These are phyloP conservation scores for Dendrolimus houi DNA, from an alignment of 2,888 invertebrate genomes.

Conservation along the genomic window DNA sequence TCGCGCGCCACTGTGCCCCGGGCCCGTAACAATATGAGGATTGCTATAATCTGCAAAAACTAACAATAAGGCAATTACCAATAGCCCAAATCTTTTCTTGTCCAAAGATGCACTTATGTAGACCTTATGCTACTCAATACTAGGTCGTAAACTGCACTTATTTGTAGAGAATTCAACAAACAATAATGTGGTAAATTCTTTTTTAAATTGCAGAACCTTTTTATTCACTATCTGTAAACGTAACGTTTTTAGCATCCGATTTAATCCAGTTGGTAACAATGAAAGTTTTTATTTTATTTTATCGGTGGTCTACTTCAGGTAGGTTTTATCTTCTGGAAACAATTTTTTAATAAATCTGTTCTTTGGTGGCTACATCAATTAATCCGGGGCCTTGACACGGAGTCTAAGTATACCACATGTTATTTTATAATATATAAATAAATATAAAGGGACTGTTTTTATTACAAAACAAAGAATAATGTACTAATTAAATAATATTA, in stretches of 20 bases:
- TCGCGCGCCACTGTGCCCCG: slow-evolving; percentile 50
- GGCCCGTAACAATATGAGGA: slow-evolving; percentile 35
- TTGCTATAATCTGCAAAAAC: slow-evolving; percentile 66
- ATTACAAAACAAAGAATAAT: too few relatives aligned
- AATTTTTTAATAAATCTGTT: slow-evolving; percentile 7
- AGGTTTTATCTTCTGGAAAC: slow-evolving; percentile 10
- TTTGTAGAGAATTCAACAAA: too few relatives aligned
- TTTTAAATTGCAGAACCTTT: slow-evolving; percentile 20
- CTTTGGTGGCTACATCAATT: slow-evolving; percentile 4
- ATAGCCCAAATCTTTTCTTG: too few relatives aligned
- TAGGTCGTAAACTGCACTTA: neutral
- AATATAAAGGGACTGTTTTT: too few relatives aligned
- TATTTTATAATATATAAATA: neutral
- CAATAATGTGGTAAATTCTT: slow-evolving; percentile 1
- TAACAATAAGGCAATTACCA: slow-evolving; percentile 31
- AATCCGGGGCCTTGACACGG: neutral
- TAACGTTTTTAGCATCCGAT: slow-evolving; percentile 41
- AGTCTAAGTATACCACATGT: too few relatives aligned
- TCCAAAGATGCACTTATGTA: too few relatives aligned
- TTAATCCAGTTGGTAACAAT: slow-evolving; percentile 68
- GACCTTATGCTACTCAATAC: slow-evolving; percentile 5
- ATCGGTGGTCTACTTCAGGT: slow-evolving; percentile 39
- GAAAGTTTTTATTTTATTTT: slow-evolving; percentile 36
- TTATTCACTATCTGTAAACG: slow-evolving; percentile 34
- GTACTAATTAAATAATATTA: too few relatives aligned